A percentile compares a stretch with the other conserved stretches of the same genome.
Conservation (phyloP, 2,797 vertebrate genomes). For the Eidolon dupreanum region DNA sequence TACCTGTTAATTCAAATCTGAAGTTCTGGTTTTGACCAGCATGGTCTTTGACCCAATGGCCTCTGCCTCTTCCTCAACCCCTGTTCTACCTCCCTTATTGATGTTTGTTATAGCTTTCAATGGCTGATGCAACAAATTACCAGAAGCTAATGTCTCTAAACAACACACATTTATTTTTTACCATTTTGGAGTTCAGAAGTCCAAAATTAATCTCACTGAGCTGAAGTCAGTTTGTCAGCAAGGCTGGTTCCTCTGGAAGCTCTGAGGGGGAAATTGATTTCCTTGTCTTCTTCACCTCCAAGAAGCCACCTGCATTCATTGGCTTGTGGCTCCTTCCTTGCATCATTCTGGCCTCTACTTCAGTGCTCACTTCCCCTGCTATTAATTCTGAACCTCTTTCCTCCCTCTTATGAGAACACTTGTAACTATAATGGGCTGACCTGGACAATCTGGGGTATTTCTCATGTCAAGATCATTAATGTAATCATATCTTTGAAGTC, state of each 20-base stretch:
- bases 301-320: background rate
- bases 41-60: too few relatives aligned
- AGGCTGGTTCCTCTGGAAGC: background rate
- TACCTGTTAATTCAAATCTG: background rate
- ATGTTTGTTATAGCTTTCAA: background rate
- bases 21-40: background rate
- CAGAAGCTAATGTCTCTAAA: background rate
- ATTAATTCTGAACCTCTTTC: background rate
- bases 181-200: background rate
- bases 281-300: background rate
- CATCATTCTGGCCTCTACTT: background rate
- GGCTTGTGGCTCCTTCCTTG: accelerated
- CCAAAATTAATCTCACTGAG: background rate
- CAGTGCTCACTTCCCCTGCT: background rate
- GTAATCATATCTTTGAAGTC: background rate
- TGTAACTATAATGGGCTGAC: background rate
- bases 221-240: too few relatives aligned
- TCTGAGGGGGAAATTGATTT: background rate
- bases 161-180: background rate
- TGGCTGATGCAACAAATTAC: background rate
- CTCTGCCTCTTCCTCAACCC: background rate
- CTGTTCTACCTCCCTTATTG: accelerated
- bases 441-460: background rate
- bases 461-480: background rate
- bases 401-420: background rate